Conservation (phyloP, 1,140 invertebrate species). For the Trialeurodes vaporariorum region DNA sequence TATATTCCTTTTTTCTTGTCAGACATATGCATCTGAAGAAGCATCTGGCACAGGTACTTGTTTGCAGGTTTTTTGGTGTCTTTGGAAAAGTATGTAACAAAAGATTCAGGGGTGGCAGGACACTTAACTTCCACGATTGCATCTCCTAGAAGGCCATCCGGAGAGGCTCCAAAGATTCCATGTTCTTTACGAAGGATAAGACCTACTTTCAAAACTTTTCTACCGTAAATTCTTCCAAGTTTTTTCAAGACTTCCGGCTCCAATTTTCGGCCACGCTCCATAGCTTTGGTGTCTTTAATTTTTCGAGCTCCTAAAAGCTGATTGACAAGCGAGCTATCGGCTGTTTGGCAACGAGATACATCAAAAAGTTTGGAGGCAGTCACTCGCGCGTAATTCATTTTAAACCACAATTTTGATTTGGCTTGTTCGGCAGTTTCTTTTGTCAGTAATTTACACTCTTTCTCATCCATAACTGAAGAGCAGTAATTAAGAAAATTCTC, state of each 20-base stretch:
- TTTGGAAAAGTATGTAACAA: slow-evolving; percentile 31
- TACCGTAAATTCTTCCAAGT: not conserved
- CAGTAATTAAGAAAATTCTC: not conserved
- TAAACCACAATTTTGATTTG: not conserved
- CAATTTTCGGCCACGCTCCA: not conserved
- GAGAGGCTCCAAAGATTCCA: not conserved
- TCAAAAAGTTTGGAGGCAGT: not conserved
- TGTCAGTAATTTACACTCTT: not conserved
- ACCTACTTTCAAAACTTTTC: not conserved
- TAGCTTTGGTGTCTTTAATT: not conserved
- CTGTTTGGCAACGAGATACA: not conserved
- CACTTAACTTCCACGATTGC: slow-evolving; percentile 39
- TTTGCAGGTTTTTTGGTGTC: slow-evolving; percentile 30
- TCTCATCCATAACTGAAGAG: not conserved
- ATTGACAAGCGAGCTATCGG: not conserved
- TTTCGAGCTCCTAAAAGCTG: not conserved
- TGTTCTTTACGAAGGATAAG: not conserved
- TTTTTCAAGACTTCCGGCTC: not conserved
- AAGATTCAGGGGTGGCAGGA: slow-evolving; percentile 33
- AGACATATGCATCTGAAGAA: slow-evolving; percentile 37
- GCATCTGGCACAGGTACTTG: slow-evolving; percentile 38
- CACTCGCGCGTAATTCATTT: not conserved
- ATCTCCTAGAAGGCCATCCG: too few species aligned
- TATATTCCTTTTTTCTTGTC: slow-evolving; percentile 32
- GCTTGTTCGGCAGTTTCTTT: not conserved